Conservation (phyloP, 2,797 vertebrate genomes). For the Notolabrus celidotus region DNA sequence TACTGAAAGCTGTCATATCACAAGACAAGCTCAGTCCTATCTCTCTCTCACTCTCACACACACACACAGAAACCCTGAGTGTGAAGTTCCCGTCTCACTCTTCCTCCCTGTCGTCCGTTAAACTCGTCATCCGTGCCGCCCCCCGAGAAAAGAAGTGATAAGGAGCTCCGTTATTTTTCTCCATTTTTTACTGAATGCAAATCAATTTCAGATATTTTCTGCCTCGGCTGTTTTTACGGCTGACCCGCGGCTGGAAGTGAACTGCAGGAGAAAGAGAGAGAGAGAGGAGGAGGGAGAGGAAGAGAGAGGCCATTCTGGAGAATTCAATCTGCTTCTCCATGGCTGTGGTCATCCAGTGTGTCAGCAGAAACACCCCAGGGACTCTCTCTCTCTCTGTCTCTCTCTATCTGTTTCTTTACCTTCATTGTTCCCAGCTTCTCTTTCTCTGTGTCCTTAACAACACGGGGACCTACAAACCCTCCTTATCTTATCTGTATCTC, state of each 20-base stretch:
- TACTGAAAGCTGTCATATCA: slow-evolving; percentile 24
- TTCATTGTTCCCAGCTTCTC: not conserved
- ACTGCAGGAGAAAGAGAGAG: slow-evolving; percentile 28
- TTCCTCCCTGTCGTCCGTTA: slow-evolving; percentile 21
- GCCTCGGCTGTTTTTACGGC: slow-evolving; percentile 40
- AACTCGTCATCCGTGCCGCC: slow-evolving; percentile 34
- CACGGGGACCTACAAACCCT: no score
- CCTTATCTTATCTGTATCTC: no score
- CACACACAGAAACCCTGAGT: slow-evolving; percentile 1
- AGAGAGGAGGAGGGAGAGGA: no score
- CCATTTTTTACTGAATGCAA: slow-evolving; percentile 56
- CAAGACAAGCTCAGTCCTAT: slow-evolving; percentile 17
- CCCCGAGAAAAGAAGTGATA: slow-evolving; percentile 27
- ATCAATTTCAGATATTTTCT: slow-evolving; percentile 62
- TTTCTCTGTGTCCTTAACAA: no score
- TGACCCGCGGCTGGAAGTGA: slow-evolving; percentile 42
- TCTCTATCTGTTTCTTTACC: not conserved
- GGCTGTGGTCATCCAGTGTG: slow-evolving; percentile 57
- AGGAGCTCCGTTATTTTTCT: slow-evolving; percentile 19
- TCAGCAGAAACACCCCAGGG: slow-evolving; percentile 50
- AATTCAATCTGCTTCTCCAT: slow-evolving; percentile 59
- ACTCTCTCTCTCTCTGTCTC: not conserved
- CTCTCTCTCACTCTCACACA: slow-evolving; percentile 10
- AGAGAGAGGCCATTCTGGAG: slow-evolving; percentile 45
- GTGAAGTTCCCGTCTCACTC: not conserved